Percentiles rank a stretch among this genome's conserved stretches.
phyloP scores from a whole-genome alignment of 2,888 invertebrate species.

The Dioctria rufipes region DNA sequence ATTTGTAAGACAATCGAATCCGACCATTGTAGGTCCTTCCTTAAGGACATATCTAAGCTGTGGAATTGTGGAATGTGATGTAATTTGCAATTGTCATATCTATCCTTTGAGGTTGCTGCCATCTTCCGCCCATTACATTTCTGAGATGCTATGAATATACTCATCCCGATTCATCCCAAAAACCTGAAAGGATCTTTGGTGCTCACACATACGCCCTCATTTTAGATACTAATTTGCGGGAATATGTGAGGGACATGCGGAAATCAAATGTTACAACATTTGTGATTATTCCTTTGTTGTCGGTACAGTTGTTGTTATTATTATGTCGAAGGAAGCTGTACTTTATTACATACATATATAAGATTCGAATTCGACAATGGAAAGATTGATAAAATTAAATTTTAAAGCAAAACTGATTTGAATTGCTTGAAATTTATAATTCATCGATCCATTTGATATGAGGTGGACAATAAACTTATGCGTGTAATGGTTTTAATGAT shows the following conservation, averaged over 20 bases:
- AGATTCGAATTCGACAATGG: not conserved
- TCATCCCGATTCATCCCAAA: conserved; percentile 13
- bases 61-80: conserved; percentile 55
- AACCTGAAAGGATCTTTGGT: conserved; percentile 23
- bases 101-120: conserved; percentile 56
- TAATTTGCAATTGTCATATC: conserved; percentile 60
- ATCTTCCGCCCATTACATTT: conserved; percentile 56
- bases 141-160: conserved; percentile 36
- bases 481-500: too few relatives aligned
- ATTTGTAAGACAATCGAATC: conserved; percentile 51
- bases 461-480: too few relatives aligned
- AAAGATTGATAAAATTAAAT: not conserved
- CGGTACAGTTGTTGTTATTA: conserved; percentile 34
- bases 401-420: not conserved
- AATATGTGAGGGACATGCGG: conserved; percentile 57
- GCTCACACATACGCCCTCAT: conserved; percentile 33
- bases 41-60: conserved; percentile 55
- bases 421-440: too few relatives aligned
- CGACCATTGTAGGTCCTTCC: conserved; percentile 53
- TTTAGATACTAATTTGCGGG: conserved; percentile 56
- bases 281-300: conserved; percentile 59
- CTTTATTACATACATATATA: not conserved
- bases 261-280: conserved; percentile 59
- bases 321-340: conserved; percentile 14
- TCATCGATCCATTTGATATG: too few relatives aligned